phyloP scores from a whole-genome alignment of 2,797 vertebrate genomes.

The Epinephelus malabaricus region DNA sequence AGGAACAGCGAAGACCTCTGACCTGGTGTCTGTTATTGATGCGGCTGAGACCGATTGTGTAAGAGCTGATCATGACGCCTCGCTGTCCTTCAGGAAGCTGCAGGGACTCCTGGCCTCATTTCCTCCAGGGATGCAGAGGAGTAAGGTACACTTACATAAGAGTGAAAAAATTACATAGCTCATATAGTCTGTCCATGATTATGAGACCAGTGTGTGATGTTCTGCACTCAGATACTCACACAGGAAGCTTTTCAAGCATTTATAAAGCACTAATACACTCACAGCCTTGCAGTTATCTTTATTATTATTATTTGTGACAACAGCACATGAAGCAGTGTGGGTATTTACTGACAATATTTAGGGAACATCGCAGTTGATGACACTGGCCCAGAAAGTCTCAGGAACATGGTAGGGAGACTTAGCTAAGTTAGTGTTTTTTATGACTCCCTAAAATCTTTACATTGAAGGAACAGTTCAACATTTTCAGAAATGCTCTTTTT shows the following conservation, averaged over 20 bases:
- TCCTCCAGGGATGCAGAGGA: constrained; percentile 63
- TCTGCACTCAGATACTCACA: constrained; percentile 42
- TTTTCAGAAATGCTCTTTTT: no score
- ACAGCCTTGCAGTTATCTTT: background rate
- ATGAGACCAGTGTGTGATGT: constrained; percentile 46
- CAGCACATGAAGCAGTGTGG: background rate
- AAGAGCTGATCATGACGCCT: constrained; percentile 41
- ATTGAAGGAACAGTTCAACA: background rate
- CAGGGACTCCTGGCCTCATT: constrained; percentile 36
- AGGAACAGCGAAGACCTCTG: constrained; percentile 3
- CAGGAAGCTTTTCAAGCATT: constrained; percentile 18
- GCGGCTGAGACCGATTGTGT: constrained; percentile 17
- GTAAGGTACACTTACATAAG: constrained; percentile 78
- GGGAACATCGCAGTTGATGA: no score
- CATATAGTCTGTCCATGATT: constrained; percentile 38
- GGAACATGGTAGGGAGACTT: background rate
- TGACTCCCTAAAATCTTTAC: background rate
- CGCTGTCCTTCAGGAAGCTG: constrained; percentile 32
- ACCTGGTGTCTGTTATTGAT: constrained; percentile 7
- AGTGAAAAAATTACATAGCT: constrained; percentile 42
- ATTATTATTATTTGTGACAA: background rate
- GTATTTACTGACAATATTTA: background rate
- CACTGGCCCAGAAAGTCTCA: background rate
- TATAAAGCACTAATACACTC: background rate
- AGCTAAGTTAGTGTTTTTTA: background rate